Evolutionary conservation across 2,113 vertebrate genomes (phyloP), one percentile per base, ranked within the genome.

Genomic region (Todiramphus saurophagus): DNA sequence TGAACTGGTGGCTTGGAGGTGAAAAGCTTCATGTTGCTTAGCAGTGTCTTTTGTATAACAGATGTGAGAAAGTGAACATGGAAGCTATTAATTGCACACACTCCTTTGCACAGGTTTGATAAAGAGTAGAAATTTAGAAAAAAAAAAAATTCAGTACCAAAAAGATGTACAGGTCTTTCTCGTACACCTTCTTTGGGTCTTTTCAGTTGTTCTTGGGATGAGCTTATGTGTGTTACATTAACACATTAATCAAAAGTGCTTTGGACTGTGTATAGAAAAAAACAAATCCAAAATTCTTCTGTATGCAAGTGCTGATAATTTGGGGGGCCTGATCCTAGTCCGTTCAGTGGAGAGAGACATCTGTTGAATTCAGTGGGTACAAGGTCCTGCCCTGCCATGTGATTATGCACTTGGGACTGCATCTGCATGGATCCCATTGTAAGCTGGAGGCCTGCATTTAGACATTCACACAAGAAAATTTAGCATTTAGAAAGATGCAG

Each of bases 371-470:
- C 83, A 89, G 70, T 79, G 96, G 27, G 17, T 91, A 41, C 2
- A 13, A 93, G 83, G 83, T 92, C 86, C 21, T 82, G 80, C 53
- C 70, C 64, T 79, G 59, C 41, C 76, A 58, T 96, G 62, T 95
- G 74, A 91, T 96, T 89, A 87, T 93, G 80, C 74, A 95, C 83
- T 97, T 93, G 74, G 73, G 67, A 85, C 66, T 96, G 90, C 88
- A 93, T 94, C 90, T 95, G 89, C 66, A 58, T 94, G 60, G 74
- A 91, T 94, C 85, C 41, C 0, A 16, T 87, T 95, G 78, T 60
- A 83, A 72, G 69, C 81, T 94, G 90, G 74, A 94, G 92, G 69
- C 84, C 90, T 92, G 80, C 94, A 90, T 96, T 91, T 96, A 97
- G 89, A 87, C 64, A 79, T 70, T 92, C 80, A 83, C 69, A 83